A percentile compares a stretch with the other conserved stretches of the same genome.
phyloP scores from a whole-genome alignment of 2,113 vertebrate species.

The Aspidoscelis tigris region DNA sequence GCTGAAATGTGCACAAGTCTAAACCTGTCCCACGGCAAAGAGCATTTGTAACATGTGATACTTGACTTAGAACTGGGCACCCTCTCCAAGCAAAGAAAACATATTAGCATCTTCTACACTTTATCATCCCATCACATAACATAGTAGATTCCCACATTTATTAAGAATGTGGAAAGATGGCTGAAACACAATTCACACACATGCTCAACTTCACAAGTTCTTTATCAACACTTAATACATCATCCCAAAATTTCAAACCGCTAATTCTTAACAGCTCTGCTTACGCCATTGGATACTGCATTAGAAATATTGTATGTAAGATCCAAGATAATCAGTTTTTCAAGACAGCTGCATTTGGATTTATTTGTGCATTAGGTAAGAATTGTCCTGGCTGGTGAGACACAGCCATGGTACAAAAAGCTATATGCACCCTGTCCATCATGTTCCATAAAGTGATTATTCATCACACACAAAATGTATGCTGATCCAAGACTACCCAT shows the following conservation, averaged over 20 bases:
- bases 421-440: no score
- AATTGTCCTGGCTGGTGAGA: no score
- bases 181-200: not conserved
- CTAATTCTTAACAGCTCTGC: not conserved
- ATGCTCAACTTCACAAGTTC: not conserved
- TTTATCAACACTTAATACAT: not conserved
- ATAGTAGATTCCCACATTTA: constrained; percentile 57
- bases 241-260: not conserved
- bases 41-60: constrained; percentile 68
- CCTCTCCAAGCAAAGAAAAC: constrained; percentile 69
- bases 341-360: not conserved
- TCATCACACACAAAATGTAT: no score
- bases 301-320: not conserved
- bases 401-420: no score
- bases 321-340: not conserved
- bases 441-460: no score
- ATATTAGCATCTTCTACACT: constrained; percentile 62
- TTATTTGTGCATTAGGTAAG: not conserved
- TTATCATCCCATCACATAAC: constrained; percentile 55
- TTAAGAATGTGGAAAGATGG: constrained; percentile 54
- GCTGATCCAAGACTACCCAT: no score
- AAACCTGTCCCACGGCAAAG: constrained; percentile 62
- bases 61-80: constrained; percentile 74
- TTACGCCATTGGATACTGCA: not conserved
- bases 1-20: constrained; percentile 71